These are phyloP conservation scores for Xiphorhynchus erythropygius DNA, from an alignment of 2,797 vertebrate genomes.

Conservation along the genomic window DNA sequence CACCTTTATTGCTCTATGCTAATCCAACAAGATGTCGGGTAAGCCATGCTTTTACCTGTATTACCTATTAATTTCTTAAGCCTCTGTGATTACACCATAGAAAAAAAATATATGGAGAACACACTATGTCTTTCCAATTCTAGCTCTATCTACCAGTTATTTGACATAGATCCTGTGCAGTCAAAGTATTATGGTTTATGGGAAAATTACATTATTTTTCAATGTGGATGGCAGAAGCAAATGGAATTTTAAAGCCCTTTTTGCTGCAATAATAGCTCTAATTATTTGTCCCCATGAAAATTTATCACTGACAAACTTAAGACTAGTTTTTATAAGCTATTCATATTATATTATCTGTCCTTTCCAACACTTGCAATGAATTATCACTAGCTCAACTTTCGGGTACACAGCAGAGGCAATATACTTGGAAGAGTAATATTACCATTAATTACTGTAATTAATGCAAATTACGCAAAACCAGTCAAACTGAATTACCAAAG, in stretches of 20 bases:
- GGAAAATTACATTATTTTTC: background rate
- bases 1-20: background rate
- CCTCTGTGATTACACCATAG: background rate
- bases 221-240: background rate
- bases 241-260: background rate
- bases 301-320: slow-evolving; percentile 4
- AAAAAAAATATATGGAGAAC: background rate
- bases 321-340: background rate
- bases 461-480: slow-evolving; percentile 35
- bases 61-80: background rate
- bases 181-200: background rate
- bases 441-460: slow-evolving; percentile 49
- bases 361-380: background rate
- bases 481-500: slow-evolving; percentile 31
- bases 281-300: slow-evolving; percentile 10
- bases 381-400: slow-evolving; percentile 5
- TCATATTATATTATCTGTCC: background rate
- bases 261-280: background rate
- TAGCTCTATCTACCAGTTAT: background rate
- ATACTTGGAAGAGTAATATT: background rate
- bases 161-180: background rate
- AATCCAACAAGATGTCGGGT: background rate
- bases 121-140: background rate
- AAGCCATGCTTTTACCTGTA: background rate
- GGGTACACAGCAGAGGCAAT: background rate